Percentiles rank a stretch among this genome's conserved stretches.
Conservation (phyloP, 1,140 invertebrate genomes). For the Hycleus phaleratus region DNA sequence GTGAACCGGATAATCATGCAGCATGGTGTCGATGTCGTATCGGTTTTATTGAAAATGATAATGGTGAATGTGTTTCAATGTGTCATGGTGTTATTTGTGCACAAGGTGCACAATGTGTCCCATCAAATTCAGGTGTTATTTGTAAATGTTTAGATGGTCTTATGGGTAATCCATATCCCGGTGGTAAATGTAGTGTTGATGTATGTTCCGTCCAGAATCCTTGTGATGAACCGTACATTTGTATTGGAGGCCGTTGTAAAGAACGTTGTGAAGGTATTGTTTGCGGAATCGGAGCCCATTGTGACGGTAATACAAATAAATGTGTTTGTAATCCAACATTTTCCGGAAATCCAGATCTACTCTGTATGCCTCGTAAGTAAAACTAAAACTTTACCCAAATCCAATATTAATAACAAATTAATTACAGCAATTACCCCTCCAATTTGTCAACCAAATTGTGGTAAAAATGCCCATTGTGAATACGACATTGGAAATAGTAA, state of each 20-base stretch:
- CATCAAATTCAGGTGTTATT: conserved; percentile 75
- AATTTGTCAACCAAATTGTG: conserved; percentile 70
- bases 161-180: conserved; percentile 84
- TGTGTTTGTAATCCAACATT: conserved; percentile 83
- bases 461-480: conserved; percentile 77
- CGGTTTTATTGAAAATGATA: conserved; percentile 67
- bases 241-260: conserved; percentile 76
- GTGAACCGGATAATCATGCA: conserved; percentile 79
- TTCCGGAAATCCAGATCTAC: conserved; percentile 77
- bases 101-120: conserved; percentile 75
- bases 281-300: conserved; percentile 75
- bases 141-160: conserved; percentile 81
- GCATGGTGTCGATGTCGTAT: conserved; percentile 80
- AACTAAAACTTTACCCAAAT: not conserved
- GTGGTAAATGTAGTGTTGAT: conserved; percentile 71
- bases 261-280: conserved; percentile 75
- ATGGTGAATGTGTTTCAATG: conserved; percentile 72
- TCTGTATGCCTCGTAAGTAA: conserved; percentile 85
- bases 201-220: conserved; percentile 67
- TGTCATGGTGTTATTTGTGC: conserved; percentile 77
- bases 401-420: not conserved
- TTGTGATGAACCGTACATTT: conserved; percentile 70
- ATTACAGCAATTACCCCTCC: conserved; percentile 67
- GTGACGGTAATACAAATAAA: conserved; percentile 68
- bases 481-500: conserved; percentile 63